A percentile compares a stretch with the other conserved stretches of the same genome.
These are phyloP conservation scores for Vireo altiloquus DNA, from an alignment of 2,113 vertebrate species.

Conservation along the genomic window DNA sequence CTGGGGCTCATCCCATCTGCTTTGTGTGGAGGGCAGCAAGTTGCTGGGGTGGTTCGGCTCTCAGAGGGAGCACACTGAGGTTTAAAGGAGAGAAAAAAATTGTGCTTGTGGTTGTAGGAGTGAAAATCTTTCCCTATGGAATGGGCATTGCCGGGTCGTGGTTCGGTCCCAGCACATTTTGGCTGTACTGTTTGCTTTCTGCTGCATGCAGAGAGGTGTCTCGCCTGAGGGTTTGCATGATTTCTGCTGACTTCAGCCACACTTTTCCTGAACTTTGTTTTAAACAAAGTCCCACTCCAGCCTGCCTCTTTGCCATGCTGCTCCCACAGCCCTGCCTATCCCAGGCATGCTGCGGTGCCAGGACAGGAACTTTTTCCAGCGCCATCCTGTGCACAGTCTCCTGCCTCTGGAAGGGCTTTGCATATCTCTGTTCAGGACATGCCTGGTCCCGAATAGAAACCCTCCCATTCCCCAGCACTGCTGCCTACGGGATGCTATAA, in stretches of 20 bases:
- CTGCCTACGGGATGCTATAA: conserved; percentile 49
- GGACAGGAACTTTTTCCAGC: background rate
- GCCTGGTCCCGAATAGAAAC: background rate
- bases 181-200: background rate
- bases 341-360: fast-evolving
- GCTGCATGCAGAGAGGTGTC: background rate
- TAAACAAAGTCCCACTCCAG: background rate
- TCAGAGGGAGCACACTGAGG: background rate
- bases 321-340: background rate
- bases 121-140: background rate
- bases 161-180: background rate
- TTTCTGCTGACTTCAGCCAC: background rate
- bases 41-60: background rate
- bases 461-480: background rate
- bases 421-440: background rate
- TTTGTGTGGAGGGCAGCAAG: background rate
- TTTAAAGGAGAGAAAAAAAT: background rate
- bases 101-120: background rate
- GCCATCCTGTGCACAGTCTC: fast-evolving
- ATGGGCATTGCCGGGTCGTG: background rate
- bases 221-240: background rate
- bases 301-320: background rate
- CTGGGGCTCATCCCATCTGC: background rate
- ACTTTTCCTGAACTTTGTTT: background rate
- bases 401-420: background rate